phyloP scores from a whole-genome alignment of 1,140 invertebrate genomes.

The Delia radicum region DNA sequence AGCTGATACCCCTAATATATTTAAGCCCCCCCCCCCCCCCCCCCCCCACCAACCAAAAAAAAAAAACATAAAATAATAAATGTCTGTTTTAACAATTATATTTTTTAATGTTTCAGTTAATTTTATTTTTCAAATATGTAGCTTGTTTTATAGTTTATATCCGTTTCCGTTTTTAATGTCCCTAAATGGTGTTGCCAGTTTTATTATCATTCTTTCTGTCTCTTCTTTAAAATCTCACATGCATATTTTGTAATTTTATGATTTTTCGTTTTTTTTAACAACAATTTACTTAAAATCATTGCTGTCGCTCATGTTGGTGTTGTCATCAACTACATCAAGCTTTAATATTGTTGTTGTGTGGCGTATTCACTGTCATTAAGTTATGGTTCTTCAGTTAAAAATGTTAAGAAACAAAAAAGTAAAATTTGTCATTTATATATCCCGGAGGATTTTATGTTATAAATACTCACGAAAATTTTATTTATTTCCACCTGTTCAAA shows the following conservation, averaged over 20 bases:
- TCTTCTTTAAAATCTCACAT: neutral
- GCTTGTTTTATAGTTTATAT: neutral
- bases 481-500: slow-evolving; percentile 22
- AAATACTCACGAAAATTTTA: slow-evolving; percentile 17
- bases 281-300: neutral
- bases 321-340: neutral
- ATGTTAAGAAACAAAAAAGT: neutral
- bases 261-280: neutral
- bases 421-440: slow-evolving; percentile 14
- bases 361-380: neutral
- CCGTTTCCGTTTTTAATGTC: slow-evolving; percentile 4
- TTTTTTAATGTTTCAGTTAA: neutral
- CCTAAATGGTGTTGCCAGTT: slow-evolving; percentile 1
- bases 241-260: neutral
- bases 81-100: neutral
- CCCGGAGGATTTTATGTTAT: slow-evolving; percentile 5
- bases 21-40: too few species aligned
- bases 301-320: neutral
- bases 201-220: neutral
- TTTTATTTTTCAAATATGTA: neutral
- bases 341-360: neutral
- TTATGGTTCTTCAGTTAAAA: neutral
- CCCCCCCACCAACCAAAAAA: too few species aligned
- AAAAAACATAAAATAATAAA: slow-evolving; percentile 4
- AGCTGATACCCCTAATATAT: too few species aligned